Evolutionary conservation across 2,888 invertebrate genomes (phyloP).

Genomic region (Smittia aterrima): DNA sequence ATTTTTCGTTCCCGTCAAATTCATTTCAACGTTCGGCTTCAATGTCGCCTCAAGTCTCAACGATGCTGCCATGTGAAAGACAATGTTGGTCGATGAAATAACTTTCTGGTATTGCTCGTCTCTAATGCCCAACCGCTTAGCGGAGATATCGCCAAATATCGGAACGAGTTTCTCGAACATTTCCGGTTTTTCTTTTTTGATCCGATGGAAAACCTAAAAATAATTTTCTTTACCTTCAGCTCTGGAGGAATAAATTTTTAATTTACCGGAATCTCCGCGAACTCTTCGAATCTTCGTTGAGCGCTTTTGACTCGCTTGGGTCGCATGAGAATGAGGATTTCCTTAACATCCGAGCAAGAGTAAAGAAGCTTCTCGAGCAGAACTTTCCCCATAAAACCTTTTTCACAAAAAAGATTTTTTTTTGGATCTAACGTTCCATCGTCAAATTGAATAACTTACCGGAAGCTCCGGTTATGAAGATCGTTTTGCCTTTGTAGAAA

Average conservation of each 20-base stretch:
- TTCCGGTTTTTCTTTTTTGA: constrained; percentile 64
- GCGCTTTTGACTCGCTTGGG: constrained; percentile 65
- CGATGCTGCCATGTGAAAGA: constrained; percentile 91
- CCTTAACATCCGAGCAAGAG: constrained; percentile 62
- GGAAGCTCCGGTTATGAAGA: constrained; percentile 64
- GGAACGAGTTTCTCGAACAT: constrained; percentile 72
- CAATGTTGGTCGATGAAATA: constrained; percentile 70
- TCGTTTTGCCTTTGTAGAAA: constrained; percentile 62
- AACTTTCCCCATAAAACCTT: constrained; percentile 62
- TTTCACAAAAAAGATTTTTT: background rate
- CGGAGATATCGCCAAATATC: constrained; percentile 72
- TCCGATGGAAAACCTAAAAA: constrained; percentile 61
- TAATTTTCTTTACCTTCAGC: no score
- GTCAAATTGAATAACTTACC: constrained; percentile 53
- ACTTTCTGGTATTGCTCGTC: constrained; percentile 61
- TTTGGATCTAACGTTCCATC: no score
- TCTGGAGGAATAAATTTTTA: background rate
- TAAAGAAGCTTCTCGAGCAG: constrained; percentile 67
- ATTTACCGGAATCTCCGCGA: constrained; percentile 63
- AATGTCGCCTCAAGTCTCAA: constrained; percentile 85
- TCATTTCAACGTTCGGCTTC: constrained; percentile 86
- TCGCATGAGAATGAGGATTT: constrained; percentile 64
- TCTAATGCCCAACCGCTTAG: constrained; percentile 60
- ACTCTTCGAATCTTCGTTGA: constrained; percentile 64
- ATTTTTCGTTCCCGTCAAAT: constrained; percentile 79